Conservation (phyloP, 2,113 vertebrate genomes). For the Sorex araneus region DNA sequence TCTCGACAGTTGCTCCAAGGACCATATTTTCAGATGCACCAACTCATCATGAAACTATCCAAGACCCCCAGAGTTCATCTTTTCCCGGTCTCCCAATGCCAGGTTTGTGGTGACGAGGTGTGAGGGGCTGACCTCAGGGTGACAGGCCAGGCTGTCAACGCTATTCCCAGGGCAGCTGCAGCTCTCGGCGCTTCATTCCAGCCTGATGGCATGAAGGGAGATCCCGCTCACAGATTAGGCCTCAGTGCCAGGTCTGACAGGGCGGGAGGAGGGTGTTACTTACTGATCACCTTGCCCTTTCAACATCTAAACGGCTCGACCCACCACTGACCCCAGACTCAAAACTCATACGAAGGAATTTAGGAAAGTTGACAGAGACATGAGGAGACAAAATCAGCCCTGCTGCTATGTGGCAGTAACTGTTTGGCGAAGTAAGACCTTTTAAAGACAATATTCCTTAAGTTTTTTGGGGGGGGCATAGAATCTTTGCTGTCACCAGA, state of each 20-base stretch:
- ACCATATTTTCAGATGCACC: conserved; percentile 21
- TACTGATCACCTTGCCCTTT: conserved; percentile 86
- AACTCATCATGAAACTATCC: conserved; percentile 2
- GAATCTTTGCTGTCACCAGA: background rate
- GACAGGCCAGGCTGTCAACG: conserved; percentile 89
- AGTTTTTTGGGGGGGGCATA: too few species aligned
- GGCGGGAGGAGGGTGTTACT: conserved; percentile 77
- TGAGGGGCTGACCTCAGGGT: conserved; percentile 85
- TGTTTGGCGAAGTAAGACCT: background rate
- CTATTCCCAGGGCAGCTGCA: conserved; percentile 76
- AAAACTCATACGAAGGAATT: conserved; percentile 74
- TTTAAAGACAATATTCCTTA: background rate
- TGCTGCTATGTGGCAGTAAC: background rate
- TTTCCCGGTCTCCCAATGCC: background rate
- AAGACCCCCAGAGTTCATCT: background rate
- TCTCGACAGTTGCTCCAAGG: background rate
- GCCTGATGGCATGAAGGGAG: conserved; percentile 82
- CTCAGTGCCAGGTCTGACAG: conserved; percentile 67
- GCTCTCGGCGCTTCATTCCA: conserved; percentile 81
- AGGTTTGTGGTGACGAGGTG: conserved; percentile 77
- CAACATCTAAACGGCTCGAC: conserved; percentile 83
- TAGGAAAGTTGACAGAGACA: conserved; percentile 63
- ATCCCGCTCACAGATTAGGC: conserved; percentile 87
- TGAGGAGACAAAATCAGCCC: background rate
- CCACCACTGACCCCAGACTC: conserved; percentile 85